A percentile compares a stretch with the other conserved stretches of the same genome.
phyloP scores from a whole-genome alignment of 2,797 vertebrate genomes.

The Austrolebias charrua region DNA sequence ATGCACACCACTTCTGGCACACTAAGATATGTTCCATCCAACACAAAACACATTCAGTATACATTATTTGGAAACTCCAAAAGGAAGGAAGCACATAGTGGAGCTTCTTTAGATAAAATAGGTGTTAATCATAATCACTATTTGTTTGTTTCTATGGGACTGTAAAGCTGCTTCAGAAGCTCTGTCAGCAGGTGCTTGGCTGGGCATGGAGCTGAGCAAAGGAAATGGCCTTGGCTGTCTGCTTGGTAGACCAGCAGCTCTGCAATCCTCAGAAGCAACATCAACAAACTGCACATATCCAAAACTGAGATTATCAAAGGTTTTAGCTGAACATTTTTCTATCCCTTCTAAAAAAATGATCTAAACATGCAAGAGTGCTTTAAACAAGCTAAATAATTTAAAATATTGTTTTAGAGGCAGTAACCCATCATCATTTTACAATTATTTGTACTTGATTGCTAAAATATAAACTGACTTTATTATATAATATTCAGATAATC shows the following conservation, averaged over 20 bases:
- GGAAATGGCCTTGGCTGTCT: constrained; percentile 73
- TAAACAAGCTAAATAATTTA: too few species aligned
- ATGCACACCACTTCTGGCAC: neutral
- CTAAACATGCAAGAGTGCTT: constrained; percentile 25
- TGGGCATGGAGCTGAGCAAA: constrained; percentile 72
- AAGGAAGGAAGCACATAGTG: constrained; percentile 2
- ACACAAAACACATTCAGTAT: constrained; percentile 4
- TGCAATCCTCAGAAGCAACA: constrained; percentile 56
- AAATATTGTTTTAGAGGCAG: too few species aligned
- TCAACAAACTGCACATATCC: constrained; percentile 74
- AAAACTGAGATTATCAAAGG: constrained; percentile 66
- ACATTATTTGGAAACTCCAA: constrained; percentile 11
- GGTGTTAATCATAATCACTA: constrained; percentile 52
- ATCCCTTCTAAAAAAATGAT: constrained; percentile 24
- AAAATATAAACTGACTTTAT: too few species aligned
- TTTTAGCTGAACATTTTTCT: constrained; percentile 49
- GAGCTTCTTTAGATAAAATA: constrained; percentile 32
- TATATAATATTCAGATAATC: too few species aligned
- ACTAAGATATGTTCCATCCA: constrained; percentile 13
- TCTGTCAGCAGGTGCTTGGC: constrained; percentile 61
- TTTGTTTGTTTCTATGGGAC: constrained; percentile 66
- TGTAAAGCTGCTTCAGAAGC: constrained; percentile 50
- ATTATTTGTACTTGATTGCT: too few species aligned
- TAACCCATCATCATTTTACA: too few species aligned
- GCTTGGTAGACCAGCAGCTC: constrained; percentile 60